Evolutionary conservation across 2,113 vertebrate genomes (phyloP).

Genomic region (Pseudorectes ferrugineus): DNA sequence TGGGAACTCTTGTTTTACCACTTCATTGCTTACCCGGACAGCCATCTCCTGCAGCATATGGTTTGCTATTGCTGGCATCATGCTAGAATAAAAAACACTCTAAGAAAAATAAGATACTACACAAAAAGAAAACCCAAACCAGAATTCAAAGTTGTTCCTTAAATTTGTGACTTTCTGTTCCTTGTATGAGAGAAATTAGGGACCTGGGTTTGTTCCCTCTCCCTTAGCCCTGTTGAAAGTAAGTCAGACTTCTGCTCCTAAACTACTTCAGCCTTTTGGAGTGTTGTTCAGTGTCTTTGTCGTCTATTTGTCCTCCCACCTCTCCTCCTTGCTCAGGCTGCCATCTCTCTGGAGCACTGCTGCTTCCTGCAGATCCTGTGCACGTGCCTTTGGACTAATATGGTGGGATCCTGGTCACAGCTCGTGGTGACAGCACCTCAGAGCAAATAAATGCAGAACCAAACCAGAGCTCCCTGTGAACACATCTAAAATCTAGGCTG

Average conservation of each 20-base stretch:
- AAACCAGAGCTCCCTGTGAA: not conserved
- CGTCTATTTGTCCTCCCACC: not conserved
- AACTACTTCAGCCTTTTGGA: not conserved
- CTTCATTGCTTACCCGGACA: not conserved
- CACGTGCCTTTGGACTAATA: not conserved
- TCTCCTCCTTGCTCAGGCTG: not conserved
- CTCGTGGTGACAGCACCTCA: rapidly evolving
- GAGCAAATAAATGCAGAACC: not conserved
- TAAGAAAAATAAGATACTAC: not conserved
- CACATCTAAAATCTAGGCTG: not conserved
- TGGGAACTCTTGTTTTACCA: not conserved
- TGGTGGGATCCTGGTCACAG: not conserved
- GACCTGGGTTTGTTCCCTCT: not conserved
- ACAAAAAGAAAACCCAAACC: not conserved
- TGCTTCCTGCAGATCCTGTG: not conserved
- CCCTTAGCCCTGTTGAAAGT: not conserved
- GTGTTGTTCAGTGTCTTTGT: not conserved
- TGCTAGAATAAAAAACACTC: not conserved
- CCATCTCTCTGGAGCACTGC: not conserved
- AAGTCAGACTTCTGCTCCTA: not conserved
- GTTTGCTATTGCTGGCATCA: not conserved
- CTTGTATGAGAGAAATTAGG: not conserved
- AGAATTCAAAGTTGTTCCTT: not conserved
- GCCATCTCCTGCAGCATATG: not conserved
- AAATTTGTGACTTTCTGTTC: not conserved